Evolutionary conservation across 92 coral and sea anemone genomes (phyloP).

Genomic region (Parazoanthus darwini): DNA sequence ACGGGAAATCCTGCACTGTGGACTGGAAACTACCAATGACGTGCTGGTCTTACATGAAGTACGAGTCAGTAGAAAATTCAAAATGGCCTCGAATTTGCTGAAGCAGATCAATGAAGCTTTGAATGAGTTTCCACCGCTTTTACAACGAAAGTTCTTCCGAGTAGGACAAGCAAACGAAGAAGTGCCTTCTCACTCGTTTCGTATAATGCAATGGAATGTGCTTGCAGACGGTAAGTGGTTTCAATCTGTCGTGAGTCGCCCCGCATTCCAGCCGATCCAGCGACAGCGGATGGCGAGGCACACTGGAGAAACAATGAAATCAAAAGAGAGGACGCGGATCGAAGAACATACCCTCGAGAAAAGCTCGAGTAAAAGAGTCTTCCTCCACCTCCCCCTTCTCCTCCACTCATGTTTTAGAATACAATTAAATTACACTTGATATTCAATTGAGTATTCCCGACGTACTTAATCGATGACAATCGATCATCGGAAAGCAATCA

Average conservation of each 20-base stretch:
- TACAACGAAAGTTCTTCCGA: slow-evolving; percentile 65
- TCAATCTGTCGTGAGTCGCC: no score
- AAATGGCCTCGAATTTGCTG: slow-evolving; percentile 52
- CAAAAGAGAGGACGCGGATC: no score
- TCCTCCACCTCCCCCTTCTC: no score
- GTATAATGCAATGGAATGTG: slow-evolving; percentile 96
- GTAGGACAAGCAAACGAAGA: slow-evolving; percentile 19
- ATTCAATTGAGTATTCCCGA: no score
- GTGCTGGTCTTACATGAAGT: slow-evolving; percentile 19
- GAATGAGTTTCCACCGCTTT: slow-evolving; percentile 59
- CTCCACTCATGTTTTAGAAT: no score
- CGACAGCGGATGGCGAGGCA: background rate
- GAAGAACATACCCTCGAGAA: no score
- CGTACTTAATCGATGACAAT: no score
- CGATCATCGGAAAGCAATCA: no score
- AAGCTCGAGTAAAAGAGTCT: no score
- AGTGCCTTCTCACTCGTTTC: slow-evolving; percentile 55
- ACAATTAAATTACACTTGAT: no score
- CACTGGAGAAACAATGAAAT: no score
- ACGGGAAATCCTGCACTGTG: background rate
- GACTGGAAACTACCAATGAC: background rate
- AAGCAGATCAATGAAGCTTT: slow-evolving; percentile 46
- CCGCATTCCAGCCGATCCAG: no score
- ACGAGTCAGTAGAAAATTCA: background rate
- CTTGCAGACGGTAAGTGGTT: slow-evolving; percentile 90